These are phyloP conservation scores for Pristis pectinata DNA, from an alignment of 2,797 vertebrate species.

Conservation along the genomic window DNA sequence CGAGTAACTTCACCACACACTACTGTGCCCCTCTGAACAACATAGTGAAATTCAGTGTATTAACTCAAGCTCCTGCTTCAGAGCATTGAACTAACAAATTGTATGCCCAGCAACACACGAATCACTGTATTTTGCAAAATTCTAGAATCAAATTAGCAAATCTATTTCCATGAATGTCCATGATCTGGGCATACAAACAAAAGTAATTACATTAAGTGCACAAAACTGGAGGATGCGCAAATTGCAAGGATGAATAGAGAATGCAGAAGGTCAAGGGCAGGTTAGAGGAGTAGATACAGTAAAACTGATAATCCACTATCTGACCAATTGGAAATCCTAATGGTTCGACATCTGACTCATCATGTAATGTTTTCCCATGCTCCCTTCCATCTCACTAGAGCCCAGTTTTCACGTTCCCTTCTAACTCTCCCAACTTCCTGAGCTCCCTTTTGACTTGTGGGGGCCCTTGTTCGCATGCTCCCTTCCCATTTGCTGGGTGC, in stretches of 20 bases:
- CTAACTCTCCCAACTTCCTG: too few species aligned
- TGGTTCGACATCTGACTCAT: too few species aligned
- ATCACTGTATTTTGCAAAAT: not conserved
- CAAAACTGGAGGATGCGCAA: not conserved
- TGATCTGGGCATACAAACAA: not conserved
- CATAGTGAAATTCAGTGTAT: not conserved
- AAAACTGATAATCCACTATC: too few species aligned
- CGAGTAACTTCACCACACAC: too few species aligned
- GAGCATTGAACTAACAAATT: not conserved
- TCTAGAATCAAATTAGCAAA: not conserved
- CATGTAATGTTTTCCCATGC: too few species aligned
- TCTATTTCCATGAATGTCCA: too few species aligned
- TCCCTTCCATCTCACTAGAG: too few species aligned
- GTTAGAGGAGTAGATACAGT: not conserved
- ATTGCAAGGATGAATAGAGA: not conserved
- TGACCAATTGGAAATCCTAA: too few species aligned
- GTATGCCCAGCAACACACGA: not conserved
- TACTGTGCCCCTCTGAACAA: not conserved
- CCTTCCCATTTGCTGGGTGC: too few species aligned
- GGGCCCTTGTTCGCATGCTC: too few species aligned
- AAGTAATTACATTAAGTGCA: not conserved
- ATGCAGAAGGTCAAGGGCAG: not conserved
- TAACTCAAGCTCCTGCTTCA: not conserved
- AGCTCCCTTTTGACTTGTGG: too few species aligned
- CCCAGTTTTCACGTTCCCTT: too few species aligned